Conservation (phyloP, 2,113 vertebrate genomes). For the Coturnix japonica region DNA sequence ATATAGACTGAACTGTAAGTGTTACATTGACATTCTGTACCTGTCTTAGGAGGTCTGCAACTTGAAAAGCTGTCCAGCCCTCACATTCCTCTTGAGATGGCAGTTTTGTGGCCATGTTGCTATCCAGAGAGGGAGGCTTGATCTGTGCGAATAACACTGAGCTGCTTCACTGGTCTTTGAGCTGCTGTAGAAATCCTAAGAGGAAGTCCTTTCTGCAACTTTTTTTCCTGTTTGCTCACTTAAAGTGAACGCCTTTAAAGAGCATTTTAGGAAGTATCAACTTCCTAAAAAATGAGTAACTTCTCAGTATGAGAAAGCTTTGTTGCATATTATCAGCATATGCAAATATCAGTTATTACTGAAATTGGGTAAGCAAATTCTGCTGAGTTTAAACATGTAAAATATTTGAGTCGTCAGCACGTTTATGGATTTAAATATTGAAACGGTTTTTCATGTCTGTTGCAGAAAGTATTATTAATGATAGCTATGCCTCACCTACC, state of each 20-base stretch:
- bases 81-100: conserved; percentile 84
- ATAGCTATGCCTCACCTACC: not conserved
- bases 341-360: not conserved
- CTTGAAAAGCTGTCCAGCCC: conserved; percentile 80
- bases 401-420: not conserved
- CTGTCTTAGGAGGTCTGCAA: conserved; percentile 81
- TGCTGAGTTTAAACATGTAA: not conserved
- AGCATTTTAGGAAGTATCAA: not conserved
- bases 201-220: conserved; percentile 73
- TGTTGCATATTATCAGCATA: not conserved
- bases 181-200: conserved; percentile 57
- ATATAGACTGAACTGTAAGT: not conserved
- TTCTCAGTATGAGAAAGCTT: not conserved
- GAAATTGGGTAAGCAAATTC: not conserved
- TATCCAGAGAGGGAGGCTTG: conserved; percentile 1
- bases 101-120: conserved; percentile 77
- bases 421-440: not conserved
- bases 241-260: conserved; percentile 43
- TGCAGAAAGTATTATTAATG: not conserved
- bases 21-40: conserved; percentile 58
- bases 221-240: conserved; percentile 58
- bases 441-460: not conserved
- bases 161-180: conserved; percentile 13
- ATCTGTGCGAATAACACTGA: not conserved
- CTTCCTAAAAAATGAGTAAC: not conserved